Base-by-base conservation (phyloP, 2,113 vertebrate species). In the Morone saxatilis region DNA sequence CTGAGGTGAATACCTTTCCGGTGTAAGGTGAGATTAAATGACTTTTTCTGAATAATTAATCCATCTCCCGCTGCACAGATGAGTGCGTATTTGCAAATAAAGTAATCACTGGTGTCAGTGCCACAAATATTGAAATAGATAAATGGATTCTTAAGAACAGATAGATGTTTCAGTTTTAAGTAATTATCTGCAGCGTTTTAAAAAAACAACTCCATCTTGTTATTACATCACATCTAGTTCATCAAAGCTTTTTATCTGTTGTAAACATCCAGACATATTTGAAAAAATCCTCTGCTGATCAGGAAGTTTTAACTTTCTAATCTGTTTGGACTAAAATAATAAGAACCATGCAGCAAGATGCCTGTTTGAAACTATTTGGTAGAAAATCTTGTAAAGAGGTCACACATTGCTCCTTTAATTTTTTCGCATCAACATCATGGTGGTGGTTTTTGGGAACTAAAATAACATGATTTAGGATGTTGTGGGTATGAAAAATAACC, bases 401-500 rank as follows among this genome's bases (percentile, higher is more conserved):
- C 81, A 80, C 51, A 73, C 51, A 51, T 7, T 57, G 22, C n/a
- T 60, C 11, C 14, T 60, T 57, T 85, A 68, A 83, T 85, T 87
- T 81, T 20, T 66, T 75, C 6, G 3, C 65, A 81, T 61, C 69
- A 67, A 19, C 69, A 71, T 75, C 41, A 54, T 16, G 36, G 31
- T 19, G 1, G 2, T 51, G 41, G 11, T 54, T 67, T 69, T 80
- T 25, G 54, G 20, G 31, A 63, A 43, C 61, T 57, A 57, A 77
- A 78, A 72, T 73, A 85, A 63, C 36, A 50, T 4, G 22, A 80
- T 61, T 88, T 77, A 66, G 38, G 38, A 60, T 78, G 68, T 40
- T 77, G 53, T 78, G 40, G 51, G n/a, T 51, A 20, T 80, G 63
- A 74, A 48, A 77, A 81, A 86, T 70, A 74, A 45, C 75, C 66